These are phyloP conservation scores for Catotricha subobsoleta DNA, from an alignment of 2,888 invertebrate genomes.

Conservation along the genomic window DNA sequence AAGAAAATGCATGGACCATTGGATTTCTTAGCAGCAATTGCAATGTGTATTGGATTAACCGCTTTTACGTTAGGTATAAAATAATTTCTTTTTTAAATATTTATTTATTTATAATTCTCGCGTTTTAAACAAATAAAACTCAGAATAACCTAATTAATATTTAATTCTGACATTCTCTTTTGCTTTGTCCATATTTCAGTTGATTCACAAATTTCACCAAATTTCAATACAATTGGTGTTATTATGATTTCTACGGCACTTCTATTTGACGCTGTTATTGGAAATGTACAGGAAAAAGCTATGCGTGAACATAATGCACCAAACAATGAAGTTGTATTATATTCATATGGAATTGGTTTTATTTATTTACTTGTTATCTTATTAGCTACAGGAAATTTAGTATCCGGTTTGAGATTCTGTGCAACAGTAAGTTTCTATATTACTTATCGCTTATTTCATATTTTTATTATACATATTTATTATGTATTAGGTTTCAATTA, in stretches of 20 bases:
- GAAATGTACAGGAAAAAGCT: slow-evolving; percentile 91
- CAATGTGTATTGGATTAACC: slow-evolving; percentile 79
- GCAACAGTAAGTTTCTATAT: slow-evolving; percentile 38
- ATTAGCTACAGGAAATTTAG: slow-evolving; percentile 50
- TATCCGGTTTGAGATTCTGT: slow-evolving; percentile 59
- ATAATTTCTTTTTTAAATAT: too few relatives aligned
- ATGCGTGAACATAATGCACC: slow-evolving; percentile 70
- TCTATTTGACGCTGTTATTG: slow-evolving; percentile 86
- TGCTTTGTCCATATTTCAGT: slow-evolving; percentile 28
- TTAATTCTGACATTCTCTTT: slow-evolving; percentile 1
- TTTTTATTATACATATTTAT: slow-evolving; percentile 4
- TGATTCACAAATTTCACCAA: slow-evolving; percentile 56
- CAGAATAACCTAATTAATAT: too few relatives aligned
- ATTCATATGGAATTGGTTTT: slow-evolving; percentile 80
- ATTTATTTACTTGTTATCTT: slow-evolving; percentile 61
- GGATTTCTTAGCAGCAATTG: slow-evolving; percentile 66
- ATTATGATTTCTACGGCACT: slow-evolving; percentile 67
- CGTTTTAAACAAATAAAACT: too few relatives aligned
- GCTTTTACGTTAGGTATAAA: slow-evolving; percentile 60
- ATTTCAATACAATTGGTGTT: slow-evolving; percentile 50
- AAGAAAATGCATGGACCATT: slow-evolving; percentile 67
- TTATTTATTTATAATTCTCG: too few relatives aligned
- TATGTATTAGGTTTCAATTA: not conserved
- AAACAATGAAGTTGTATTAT: slow-evolving; percentile 82
- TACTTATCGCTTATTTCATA: not conserved